These are phyloP conservation scores for Pangasius mekongensis DNA, from an alignment of 2,797 vertebrate genomes.

Conservation along the genomic window DNA sequence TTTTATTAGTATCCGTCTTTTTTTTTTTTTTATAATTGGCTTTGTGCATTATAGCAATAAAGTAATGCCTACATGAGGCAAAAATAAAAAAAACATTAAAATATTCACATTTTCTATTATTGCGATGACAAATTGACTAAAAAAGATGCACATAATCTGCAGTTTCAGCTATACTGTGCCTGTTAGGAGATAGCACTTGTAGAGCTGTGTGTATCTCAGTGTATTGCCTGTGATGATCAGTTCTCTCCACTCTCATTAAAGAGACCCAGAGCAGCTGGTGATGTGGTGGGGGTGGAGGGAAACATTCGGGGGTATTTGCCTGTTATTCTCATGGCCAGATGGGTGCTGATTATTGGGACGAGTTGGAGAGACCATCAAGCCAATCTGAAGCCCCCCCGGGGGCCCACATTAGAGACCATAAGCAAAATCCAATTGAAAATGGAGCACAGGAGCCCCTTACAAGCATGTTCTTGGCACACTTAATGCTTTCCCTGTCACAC, in stretches of 20 bases:
- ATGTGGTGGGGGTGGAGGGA: constrained; percentile 36
- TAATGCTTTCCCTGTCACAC: constrained; percentile 51
- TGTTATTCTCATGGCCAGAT: constrained; percentile 62
- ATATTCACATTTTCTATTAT: not conserved
- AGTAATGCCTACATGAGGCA: not conserved
- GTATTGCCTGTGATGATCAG: constrained; percentile 64
- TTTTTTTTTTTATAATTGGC: not conserved
- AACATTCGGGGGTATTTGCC: constrained; percentile 55
- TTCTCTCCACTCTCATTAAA: constrained; percentile 57
- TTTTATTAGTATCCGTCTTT: not conserved
- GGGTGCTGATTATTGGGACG: constrained; percentile 65
- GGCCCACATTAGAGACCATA: constrained; percentile 61
- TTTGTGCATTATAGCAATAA: not conserved
- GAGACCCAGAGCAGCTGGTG: constrained; percentile 60
- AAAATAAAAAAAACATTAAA: not conserved
- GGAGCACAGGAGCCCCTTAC: constrained; percentile 58
- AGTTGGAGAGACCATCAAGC: constrained; percentile 60
- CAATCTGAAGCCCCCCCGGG: constrained; percentile 58
- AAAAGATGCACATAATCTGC: not conserved
- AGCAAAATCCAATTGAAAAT: constrained; percentile 65
- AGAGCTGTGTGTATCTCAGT: constrained; percentile 31
- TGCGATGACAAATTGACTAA: not conserved
- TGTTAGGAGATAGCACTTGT: constrained; percentile 32
- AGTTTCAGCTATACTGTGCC: constrained; percentile 1
- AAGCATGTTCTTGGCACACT: constrained; percentile 50